Percentiles rank a stretch among this genome's conserved stretches.
phyloP scores from a whole-genome alignment of 2,113 vertebrate genomes.

The Thamnaconus septentrionalis region DNA sequence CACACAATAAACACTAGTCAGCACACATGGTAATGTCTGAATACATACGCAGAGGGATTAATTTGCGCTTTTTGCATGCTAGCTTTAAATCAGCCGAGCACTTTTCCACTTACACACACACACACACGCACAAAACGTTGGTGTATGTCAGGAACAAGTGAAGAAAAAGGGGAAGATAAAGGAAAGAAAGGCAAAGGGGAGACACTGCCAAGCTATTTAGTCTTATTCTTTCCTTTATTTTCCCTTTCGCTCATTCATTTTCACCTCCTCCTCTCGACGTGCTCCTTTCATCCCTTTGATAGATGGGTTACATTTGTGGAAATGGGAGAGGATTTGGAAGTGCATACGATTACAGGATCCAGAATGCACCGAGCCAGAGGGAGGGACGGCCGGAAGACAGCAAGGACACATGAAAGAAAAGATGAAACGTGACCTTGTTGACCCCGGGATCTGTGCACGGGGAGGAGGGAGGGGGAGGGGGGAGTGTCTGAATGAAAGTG shows the following conservation, averaged over 20 bases:
- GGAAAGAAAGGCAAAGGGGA: conserved; percentile 20
- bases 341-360: conserved; percentile 63
- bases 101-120: conserved; percentile 46
- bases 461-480: conserved; percentile 32
- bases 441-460: conserved; percentile 55
- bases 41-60: conserved; percentile 56
- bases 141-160: conserved; percentile 27
- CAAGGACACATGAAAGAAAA: conserved; percentile 63
- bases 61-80: conserved; percentile 61
- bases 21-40: conserved; percentile 46
- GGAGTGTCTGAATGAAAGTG: conserved; percentile 52
- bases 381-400: conserved; percentile 32
- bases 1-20: conserved; percentile 32
- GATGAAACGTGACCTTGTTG: conserved; percentile 64
- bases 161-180: conserved; percentile 29
- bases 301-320: conserved; percentile 62
- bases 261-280: conserved; percentile 42
- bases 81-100: conserved; percentile 42
- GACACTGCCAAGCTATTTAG: conserved; percentile 42
- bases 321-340: conserved; percentile 69
- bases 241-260: conserved; percentile 33
- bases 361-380: conserved; percentile 32
- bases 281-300: conserved; percentile 63
- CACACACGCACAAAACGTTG: conserved; percentile 32
- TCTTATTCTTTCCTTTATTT: conserved; percentile 32